Percentiles rank a stretch among this genome's conserved stretches.
These are phyloP conservation scores for Chaetodon auriga DNA, from an alignment of 2,113 vertebrate genomes.

Conservation along the genomic window DNA sequence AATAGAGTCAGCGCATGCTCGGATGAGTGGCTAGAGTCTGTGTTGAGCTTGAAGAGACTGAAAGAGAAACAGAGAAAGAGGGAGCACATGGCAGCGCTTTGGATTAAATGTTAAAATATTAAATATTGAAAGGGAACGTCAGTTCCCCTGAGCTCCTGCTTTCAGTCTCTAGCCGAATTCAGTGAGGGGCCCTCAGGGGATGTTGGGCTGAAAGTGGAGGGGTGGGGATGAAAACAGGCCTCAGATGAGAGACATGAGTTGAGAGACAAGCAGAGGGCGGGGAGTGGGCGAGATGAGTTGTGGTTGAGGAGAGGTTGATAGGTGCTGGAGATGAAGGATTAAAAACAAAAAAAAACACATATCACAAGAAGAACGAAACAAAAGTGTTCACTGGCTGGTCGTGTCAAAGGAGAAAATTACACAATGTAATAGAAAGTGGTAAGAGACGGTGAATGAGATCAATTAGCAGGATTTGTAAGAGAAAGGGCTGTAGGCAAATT, in stretches of 20 bases:
- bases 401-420: background rate
- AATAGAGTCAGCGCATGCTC: background rate
- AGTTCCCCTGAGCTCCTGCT: conserved; percentile 59
- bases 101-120: conserved; percentile 74
- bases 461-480: conserved; percentile 13
- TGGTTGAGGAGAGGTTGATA: conserved; percentile 10
- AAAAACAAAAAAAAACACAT: conserved; percentile 13
- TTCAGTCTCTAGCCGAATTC: conserved; percentile 68
- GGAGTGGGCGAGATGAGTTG: conserved; percentile 17
- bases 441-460: conserved; percentile 6
- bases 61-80: conserved; percentile 41
- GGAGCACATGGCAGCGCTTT: conserved; percentile 38
- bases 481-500: conserved; percentile 4
- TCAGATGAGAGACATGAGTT: conserved; percentile 55
- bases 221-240: conserved; percentile 57
- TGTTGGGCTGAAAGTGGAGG: conserved; percentile 50
- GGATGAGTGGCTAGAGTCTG: background rate
- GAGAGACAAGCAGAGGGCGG: conserved; percentile 43
- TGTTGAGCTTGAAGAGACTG: conserved; percentile 11
- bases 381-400: background rate
- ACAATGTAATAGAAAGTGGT: background rate
- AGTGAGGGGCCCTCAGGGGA: conserved; percentile 49
- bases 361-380: background rate
- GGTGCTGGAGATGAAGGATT: conserved; percentile 21
- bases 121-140: conserved; percentile 74